phyloP scores from a whole-genome alignment of 1,140 invertebrate species.

The Lethocerus indicus region DNA sequence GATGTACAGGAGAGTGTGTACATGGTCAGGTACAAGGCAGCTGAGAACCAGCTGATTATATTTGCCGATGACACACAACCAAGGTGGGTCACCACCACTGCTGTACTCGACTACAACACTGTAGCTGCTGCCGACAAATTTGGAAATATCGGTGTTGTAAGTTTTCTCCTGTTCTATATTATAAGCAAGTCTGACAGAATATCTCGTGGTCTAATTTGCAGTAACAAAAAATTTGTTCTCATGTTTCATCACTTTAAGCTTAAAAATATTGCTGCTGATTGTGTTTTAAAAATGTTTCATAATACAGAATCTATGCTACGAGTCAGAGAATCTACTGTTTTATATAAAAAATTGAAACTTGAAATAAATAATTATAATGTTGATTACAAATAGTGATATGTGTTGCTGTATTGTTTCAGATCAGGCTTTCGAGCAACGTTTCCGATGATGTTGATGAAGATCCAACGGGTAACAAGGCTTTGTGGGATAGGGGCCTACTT shows the following conservation, averaged over 20 bases:
- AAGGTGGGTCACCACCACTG: constrained; percentile 83
- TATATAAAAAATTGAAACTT: too few species aligned
- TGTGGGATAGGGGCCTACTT: constrained; percentile 93
- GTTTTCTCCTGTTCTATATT: too few species aligned
- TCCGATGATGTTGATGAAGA: constrained; percentile 98
- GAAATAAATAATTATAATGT: too few species aligned
- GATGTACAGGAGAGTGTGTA: constrained; percentile 97
- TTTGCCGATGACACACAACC: constrained; percentile 98
- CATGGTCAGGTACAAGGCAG: constrained; percentile 85
- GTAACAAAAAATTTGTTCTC: too few species aligned
- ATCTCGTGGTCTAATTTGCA: too few species aligned
- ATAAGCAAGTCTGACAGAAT: too few species aligned
- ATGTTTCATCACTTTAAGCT: too few species aligned
- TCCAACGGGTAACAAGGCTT: constrained; percentile 92
- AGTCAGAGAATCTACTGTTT: too few species aligned
- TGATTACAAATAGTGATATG: background rate
- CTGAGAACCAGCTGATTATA: constrained; percentile 94
- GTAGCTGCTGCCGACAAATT: constrained; percentile 95
- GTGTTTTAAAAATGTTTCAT: too few species aligned
- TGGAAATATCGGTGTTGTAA: constrained; percentile 88
- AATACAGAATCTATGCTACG: too few species aligned
- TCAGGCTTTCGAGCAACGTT: constrained; percentile 72
- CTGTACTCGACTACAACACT: constrained; percentile 92
- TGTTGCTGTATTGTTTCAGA: constrained; percentile 24
- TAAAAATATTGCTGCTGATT: too few species aligned